Evolutionary conservation across 2,797 vertebrate genomes (phyloP).

Genomic region (Poeciliopsis paucimaculata): DNA sequence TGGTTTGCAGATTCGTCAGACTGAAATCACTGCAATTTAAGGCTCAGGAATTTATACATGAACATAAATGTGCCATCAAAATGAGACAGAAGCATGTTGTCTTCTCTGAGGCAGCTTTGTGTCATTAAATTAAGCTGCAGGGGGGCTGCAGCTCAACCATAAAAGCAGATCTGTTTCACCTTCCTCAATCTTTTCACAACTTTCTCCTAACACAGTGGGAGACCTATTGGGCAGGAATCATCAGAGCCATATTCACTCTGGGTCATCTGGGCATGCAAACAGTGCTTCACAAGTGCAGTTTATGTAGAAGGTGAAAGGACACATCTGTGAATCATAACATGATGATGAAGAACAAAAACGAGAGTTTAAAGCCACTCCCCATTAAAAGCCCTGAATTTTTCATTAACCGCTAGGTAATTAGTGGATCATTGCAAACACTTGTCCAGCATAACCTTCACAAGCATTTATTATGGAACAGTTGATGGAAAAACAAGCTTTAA

Average conservation of each 20-base stretch:
- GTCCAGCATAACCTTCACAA: slow-evolving; percentile 80
- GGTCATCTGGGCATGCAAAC: slow-evolving; percentile 70
- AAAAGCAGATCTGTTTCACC: slow-evolving; percentile 45
- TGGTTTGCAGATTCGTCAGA: neutral
- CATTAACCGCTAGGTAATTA: slow-evolving; percentile 77
- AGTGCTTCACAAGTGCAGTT: slow-evolving; percentile 58
- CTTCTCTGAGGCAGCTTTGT: slow-evolving; percentile 17
- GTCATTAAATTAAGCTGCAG: slow-evolving; percentile 23
- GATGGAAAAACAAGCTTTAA: slow-evolving; percentile 72
- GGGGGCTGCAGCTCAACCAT: slow-evolving; percentile 31
- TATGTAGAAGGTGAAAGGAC: slow-evolving; percentile 60
- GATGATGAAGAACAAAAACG: slow-evolving; percentile 61
- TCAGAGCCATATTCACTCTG: slow-evolving; percentile 67
- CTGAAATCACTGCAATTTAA: neutral
- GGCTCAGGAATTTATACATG: neutral
- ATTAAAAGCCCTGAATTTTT: slow-evolving; percentile 71
- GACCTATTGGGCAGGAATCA: slow-evolving; percentile 64
- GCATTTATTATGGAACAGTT: slow-evolving; percentile 74
- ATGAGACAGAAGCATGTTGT: slow-evolving; percentile 18
- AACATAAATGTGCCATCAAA: slow-evolving; percentile 13
- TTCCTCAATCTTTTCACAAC: slow-evolving; percentile 59
- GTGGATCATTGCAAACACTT: slow-evolving; percentile 75
- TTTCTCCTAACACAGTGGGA: slow-evolving; percentile 55
- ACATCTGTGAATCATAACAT: slow-evolving; percentile 70
- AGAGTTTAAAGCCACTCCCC: slow-evolving; percentile 60